These are phyloP conservation scores for Poecilobothrus nobilitatus DNA, from an alignment of 2,888 invertebrate species.

Conservation along the genomic window DNA sequence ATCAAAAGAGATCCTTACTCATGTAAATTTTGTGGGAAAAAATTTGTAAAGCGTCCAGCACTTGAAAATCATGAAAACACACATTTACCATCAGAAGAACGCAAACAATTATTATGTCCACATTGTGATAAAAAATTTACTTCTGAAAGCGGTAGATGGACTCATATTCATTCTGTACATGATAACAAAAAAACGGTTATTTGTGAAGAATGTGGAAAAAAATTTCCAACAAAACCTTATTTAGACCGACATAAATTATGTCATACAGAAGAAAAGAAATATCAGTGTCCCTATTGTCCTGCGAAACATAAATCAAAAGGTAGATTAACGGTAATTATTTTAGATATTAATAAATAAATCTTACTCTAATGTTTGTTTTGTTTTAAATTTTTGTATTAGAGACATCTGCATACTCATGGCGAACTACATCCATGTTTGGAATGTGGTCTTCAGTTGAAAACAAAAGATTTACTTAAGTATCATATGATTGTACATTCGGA, in stretches of 20 bases:
- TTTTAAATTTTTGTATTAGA: slow-evolving; percentile 26
- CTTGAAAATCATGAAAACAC: slow-evolving; percentile 25
- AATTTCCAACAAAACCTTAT: not conserved
- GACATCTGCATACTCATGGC: slow-evolving; percentile 44
- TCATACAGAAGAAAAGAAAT: not conserved
- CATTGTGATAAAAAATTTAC: slow-evolving; percentile 37
- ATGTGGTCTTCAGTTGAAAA: slow-evolving; percentile 43
- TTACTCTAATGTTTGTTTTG: not conserved
- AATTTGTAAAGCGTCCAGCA: slow-evolving; percentile 11
- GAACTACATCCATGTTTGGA: slow-evolving; percentile 42
- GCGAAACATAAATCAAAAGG: not conserved
- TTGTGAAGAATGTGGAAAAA: slow-evolving; percentile 7
- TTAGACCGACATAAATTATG: not conserved
- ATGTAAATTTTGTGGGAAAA: slow-evolving; percentile 11
- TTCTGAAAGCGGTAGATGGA: slow-evolving; percentile 16
- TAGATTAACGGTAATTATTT: not conserved
- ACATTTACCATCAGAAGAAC: slow-evolving; percentile 30
- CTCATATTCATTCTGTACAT: slow-evolving; percentile 7
- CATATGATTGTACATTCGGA: slow-evolving; percentile 43
- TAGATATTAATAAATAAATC: not conserved
- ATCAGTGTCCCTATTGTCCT: slow-evolving; percentile 2
- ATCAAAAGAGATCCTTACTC: not conserved
- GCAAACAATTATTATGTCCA: slow-evolving; percentile 28
- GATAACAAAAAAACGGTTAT: not conserved
- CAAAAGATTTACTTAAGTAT: slow-evolving; percentile 44